Evolutionary conservation across 2,888 invertebrate genomes (phyloP).

Genomic region (Volucella bombylans): DNA sequence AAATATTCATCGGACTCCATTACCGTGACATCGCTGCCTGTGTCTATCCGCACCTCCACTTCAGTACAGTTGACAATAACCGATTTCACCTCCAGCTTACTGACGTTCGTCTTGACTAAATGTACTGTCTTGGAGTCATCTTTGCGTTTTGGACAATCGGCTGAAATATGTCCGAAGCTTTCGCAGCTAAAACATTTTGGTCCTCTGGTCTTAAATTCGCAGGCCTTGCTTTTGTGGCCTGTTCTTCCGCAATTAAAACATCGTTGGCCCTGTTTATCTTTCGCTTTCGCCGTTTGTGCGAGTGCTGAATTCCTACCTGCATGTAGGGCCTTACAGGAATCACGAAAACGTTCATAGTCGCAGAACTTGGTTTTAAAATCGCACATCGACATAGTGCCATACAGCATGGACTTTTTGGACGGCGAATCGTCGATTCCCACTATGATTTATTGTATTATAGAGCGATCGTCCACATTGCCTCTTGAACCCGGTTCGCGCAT

Average conservation of each 20-base stretch:
- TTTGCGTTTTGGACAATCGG: conserved; percentile 5
- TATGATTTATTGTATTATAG: conserved; percentile 21
- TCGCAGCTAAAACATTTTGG: conserved; percentile 16
- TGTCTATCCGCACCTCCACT: not conserved
- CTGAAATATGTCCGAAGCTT: conserved; percentile 19
- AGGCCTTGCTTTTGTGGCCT: conserved; percentile 27
- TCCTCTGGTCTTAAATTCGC: conserved; percentile 10
- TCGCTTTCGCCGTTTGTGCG: not conserved
- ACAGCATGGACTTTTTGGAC: conserved; percentile 19
- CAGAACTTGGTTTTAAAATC: conserved; percentile 11
- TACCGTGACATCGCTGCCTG: conserved; percentile 5
- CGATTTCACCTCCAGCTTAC: not conserved
- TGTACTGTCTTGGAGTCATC: conserved; percentile 3
- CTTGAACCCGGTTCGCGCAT: not conserved
- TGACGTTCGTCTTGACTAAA: conserved; percentile 9
- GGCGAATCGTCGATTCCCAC: conserved; percentile 10
- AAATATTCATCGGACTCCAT: not conserved
- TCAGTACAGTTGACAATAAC: conserved; percentile 9
- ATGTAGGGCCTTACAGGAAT: too few relatives aligned
- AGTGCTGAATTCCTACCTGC: too few relatives aligned
- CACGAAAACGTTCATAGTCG: too few relatives aligned
- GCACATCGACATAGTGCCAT: not conserved
- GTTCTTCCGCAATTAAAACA: too few relatives aligned
- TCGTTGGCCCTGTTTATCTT: not conserved
- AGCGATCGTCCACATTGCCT: conserved; percentile 1